Conservation (phyloP, 2,113 vertebrate genomes). For the Festucalex cinctus region DNA sequence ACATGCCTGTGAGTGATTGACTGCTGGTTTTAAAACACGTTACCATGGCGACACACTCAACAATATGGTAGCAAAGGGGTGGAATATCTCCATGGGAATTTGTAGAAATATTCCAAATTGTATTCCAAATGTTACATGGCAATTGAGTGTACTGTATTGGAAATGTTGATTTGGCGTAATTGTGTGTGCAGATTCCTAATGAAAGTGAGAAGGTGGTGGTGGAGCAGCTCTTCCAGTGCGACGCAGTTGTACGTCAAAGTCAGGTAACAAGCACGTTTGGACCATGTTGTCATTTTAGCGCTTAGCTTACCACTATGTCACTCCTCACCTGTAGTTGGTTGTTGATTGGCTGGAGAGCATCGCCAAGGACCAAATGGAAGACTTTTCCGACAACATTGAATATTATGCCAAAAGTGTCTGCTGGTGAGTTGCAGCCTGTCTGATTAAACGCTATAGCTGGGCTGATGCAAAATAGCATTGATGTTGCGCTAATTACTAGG, state of each 20-base stretch:
- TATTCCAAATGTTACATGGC: too few species aligned
- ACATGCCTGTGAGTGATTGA: constrained; percentile 78
- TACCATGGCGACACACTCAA: too few species aligned
- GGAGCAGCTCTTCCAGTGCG: constrained; percentile 89
- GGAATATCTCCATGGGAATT: neutral
- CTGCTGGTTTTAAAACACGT: neutral
- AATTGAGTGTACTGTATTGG: too few species aligned
- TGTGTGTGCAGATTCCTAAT: constrained; percentile 75
- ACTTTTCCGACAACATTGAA: constrained; percentile 96
- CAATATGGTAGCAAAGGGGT: too few species aligned
- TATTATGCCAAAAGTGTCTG: constrained; percentile 97
- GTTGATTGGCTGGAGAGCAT: constrained; percentile 98
- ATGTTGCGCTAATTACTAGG: too few species aligned
- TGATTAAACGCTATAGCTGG: too few species aligned
- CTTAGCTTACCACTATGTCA: neutral
- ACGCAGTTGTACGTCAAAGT: constrained; percentile 87
- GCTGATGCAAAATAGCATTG: too few species aligned
- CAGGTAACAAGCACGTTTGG: constrained; percentile 74
- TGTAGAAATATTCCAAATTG: neutral
- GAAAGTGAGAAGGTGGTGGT: constrained; percentile 87
- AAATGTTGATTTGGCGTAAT: neutral
- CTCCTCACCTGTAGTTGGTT: constrained; percentile 76
- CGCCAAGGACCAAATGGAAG: constrained; percentile 91
- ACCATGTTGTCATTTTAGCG: neutral
- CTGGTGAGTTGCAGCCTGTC: constrained; percentile 78